Conservation (phyloP, 2,113 vertebrate species). For the Chlorodrepanis virens region DNA sequence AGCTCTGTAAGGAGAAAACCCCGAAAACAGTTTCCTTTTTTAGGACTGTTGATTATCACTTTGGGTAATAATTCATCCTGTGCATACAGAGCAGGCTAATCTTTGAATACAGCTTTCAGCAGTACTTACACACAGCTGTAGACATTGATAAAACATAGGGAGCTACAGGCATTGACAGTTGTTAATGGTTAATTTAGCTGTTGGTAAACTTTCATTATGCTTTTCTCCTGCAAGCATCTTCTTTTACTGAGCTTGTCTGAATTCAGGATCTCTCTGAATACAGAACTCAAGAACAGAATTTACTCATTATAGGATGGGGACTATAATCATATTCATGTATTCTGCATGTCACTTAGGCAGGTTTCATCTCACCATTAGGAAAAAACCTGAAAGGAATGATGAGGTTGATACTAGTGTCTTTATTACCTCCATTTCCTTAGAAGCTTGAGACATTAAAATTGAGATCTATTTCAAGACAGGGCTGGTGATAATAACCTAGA, state of each 20-base stretch:
- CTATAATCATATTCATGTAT: neutral
- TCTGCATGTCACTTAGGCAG: neutral
- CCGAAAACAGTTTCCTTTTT: neutral
- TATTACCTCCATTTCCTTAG: neutral
- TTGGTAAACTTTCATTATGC: conserved; percentile 59
- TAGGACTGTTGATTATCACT: conserved; percentile 11
- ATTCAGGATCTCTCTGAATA: neutral
- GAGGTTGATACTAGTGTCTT: neutral
- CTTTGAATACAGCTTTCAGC: conserved; percentile 13
- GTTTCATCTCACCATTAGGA: neutral
- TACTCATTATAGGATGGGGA: neutral
- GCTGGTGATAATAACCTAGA: neutral
- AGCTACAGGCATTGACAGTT: conserved; percentile 45
- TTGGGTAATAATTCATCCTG: conserved; percentile 42
- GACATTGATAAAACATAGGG: conserved; percentile 37
- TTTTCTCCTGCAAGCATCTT: conserved; percentile 33
- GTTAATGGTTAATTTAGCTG: conserved; percentile 63
- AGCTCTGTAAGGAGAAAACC: neutral
- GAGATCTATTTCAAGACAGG: neutral
- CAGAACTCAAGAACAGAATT: neutral
- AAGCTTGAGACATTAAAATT: neutral
- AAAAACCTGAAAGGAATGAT: neutral
- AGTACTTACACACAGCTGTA: conserved; percentile 53
- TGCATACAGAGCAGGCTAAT: conserved; percentile 46
- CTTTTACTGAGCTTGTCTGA: neutral